Evolutionary conservation across 2,797 vertebrate genomes (phyloP), one percentile per base, ranked within the genome.

Genomic region (Selene dorsalis): DNA sequence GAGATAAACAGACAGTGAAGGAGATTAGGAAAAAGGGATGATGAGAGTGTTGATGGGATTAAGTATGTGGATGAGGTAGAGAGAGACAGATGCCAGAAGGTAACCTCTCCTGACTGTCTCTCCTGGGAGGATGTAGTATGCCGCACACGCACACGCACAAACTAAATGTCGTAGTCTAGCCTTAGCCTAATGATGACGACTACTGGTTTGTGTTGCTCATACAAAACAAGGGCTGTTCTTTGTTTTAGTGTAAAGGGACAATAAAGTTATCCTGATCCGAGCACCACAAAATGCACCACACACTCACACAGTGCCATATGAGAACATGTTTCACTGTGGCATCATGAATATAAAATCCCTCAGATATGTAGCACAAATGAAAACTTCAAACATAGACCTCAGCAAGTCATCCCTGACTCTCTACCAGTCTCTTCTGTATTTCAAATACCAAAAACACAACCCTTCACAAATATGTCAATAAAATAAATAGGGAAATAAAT

Each of bases 21-120:
- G 48, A 75, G 72, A 77, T 77, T 48, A 77, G 30, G 2, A 22
- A 30, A 71, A 73, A 55, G 16, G 47, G 20, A 76, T 62, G 84
- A 75, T 65, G 20, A 60, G 18, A 38, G 67, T 48, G 69, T 59
- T 79, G 67, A 84, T 83, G 77, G 55, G 60, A 79, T 84, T 70
- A 86, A 75, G 82, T 61, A 61, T 61, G 69, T 38, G 75, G 38
- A 79, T 63, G 73, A 77, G 64, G 71, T 41, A 26, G 55, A 69
- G 22, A 69, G 65, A 80, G 58, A 78, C 38, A 79, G 69, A 85
- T 66, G 75, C 72, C 69, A 69, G 61, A 61, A 79, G 63, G 50
- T 72, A 65, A 65, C 71, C 35, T n/a, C 67, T n/a, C 62, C 61
- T 0, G 2, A 22, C 47, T 3, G 12, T 24, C 28, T 67, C 75